Percentiles rank a stretch among this genome's conserved stretches.
Evolutionary conservation across 2,113 vertebrate species (phyloP).

Genomic region (Holacanthus passer): DNA sequence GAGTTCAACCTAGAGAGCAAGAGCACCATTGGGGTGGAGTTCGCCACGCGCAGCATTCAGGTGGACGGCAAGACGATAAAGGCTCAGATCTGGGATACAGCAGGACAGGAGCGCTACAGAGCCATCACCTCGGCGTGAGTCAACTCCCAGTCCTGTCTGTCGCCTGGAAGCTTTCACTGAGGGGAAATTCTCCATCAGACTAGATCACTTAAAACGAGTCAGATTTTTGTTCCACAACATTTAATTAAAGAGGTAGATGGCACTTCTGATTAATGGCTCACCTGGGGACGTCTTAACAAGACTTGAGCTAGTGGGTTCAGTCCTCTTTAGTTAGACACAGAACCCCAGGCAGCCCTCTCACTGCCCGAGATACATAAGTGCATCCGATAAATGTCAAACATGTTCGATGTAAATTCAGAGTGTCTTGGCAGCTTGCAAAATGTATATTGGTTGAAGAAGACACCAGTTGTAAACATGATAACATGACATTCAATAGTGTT

Average conservation of each 20-base stretch:
- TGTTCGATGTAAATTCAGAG: neutral
- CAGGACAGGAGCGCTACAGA: conserved; percentile 96
- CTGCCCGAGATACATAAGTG: neutral
- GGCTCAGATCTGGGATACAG: conserved; percentile 99
- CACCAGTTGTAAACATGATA: neutral
- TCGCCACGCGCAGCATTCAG: conserved; percentile 98
- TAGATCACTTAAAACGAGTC: neutral
- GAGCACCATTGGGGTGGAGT: conserved; percentile 98
- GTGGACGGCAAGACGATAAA: conserved; percentile 99
- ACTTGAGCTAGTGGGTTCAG: neutral
- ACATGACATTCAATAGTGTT: neutral
- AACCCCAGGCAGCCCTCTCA: neutral
- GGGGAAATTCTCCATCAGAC: neutral
- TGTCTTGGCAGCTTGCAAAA: neutral
- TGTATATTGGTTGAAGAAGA: neutral
- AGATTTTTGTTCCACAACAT: neutral
- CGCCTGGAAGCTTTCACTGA: neutral
- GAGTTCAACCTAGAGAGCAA: conserved; percentile 99
- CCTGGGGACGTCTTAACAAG: no score
- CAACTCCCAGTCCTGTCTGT: neutral
- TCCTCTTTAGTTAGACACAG: neutral
- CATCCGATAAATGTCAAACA: conserved; percentile 11
- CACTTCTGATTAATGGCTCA: neutral
- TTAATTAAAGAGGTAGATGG: neutral
- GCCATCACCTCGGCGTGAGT: conserved; percentile 98